These are phyloP conservation scores for Microtus obscurus DNA, from an alignment of 2,797 vertebrate species.

Conservation along the genomic window DNA sequence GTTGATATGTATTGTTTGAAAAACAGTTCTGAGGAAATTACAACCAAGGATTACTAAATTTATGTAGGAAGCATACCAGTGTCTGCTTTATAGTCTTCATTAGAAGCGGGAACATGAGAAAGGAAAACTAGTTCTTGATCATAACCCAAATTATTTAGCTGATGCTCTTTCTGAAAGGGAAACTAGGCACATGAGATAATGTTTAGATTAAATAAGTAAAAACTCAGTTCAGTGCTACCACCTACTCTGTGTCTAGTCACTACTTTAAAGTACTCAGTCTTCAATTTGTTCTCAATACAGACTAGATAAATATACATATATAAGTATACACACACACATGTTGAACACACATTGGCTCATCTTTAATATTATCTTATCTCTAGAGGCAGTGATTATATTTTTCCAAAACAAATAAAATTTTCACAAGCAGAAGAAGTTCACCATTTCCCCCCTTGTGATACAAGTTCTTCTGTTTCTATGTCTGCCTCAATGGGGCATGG, in stretches of 20 bases:
- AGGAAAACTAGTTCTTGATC: slow-evolving; percentile 1
- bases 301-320: slow-evolving; percentile 58
- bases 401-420: slow-evolving; percentile 49
- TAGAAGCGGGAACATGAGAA: slow-evolving; percentile 31
- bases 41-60: not conserved
- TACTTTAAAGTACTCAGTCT: slow-evolving; percentile 52
- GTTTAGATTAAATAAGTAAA: slow-evolving; percentile 82
- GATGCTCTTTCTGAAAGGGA: slow-evolving; percentile 20
- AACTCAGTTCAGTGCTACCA: slow-evolving; percentile 70
- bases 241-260: slow-evolving; percentile 36
- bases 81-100: not conserved
- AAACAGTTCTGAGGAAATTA: slow-evolving; percentile 35
- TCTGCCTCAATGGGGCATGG: slow-evolving; percentile 29
- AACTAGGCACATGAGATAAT: slow-evolving; percentile 63
- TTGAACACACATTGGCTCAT: slow-evolving; percentile 56
- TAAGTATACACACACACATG: not conserved
- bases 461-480: slow-evolving; percentile 76
- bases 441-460: slow-evolving; percentile 61
- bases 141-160: not conserved
- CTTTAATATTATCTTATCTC: slow-evolving; percentile 69
- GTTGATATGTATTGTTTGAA: not conserved
- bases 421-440: not conserved
- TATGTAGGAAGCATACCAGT: not conserved
- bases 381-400: slow-evolving; percentile 62
- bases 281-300: slow-evolving; percentile 66